These are phyloP conservation scores for Menidia beryllina DNA, from an alignment of 2,113 vertebrate species.

Conservation along the genomic window DNA sequence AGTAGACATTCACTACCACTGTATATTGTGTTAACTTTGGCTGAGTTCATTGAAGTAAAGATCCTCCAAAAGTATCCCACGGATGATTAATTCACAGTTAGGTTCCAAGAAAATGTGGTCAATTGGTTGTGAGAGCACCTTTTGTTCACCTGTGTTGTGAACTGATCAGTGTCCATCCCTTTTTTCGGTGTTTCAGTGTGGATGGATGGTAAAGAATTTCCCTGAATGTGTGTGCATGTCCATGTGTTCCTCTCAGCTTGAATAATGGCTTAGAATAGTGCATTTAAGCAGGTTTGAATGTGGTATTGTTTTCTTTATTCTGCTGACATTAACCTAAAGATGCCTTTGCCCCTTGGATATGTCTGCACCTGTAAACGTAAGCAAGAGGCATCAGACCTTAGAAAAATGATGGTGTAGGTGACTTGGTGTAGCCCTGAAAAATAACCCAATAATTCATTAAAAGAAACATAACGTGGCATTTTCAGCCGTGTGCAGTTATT, in stretches of 20 bases:
- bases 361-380: constrained; percentile 23
- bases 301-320: constrained; percentile 55
- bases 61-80: no score
- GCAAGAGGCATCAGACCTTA: constrained; percentile 4
- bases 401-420: constrained; percentile 17
- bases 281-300: constrained; percentile 59
- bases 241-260: constrained; percentile 19
- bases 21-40: no score
- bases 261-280: constrained; percentile 55
- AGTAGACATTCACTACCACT: no score
- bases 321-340: constrained; percentile 44
- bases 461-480: constrained; percentile 52
- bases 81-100: no score
- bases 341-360: constrained; percentile 32
- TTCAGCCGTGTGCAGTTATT: constrained; percentile 55
- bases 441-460: constrained; percentile 66
- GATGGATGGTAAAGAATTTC: constrained; percentile 51
- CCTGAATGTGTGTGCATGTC: constrained; percentile 3
- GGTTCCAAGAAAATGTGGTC: no score
- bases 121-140: constrained; percentile 4
- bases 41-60: no score
- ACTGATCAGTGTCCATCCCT: constrained; percentile 1
- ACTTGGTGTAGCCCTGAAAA: constrained; percentile 28
- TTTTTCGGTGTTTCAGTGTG: constrained; percentile 22
- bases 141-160: constrained; percentile 5